A percentile compares a stretch with the other conserved stretches of the same genome.
Evolutionary conservation across 2,113 vertebrate species (phyloP).

Genomic region (Nasalis larvatus): DNA sequence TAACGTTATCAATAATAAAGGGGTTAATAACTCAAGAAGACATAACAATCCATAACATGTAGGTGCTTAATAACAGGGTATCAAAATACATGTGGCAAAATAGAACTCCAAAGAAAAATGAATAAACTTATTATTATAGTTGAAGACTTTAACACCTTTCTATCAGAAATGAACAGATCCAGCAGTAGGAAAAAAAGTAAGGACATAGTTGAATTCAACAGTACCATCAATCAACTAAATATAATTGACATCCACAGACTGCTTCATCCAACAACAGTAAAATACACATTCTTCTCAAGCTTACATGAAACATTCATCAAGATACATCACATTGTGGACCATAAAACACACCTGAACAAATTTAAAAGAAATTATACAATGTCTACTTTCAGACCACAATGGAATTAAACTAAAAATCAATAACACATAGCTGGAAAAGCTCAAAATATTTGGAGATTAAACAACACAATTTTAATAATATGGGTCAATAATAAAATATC

Average conservation of each 20-base stretch:
- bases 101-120: neutral
- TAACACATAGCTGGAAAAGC: neutral
- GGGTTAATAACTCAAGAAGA: neutral
- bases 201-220: neutral
- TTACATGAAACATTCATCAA: neutral
- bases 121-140: neutral
- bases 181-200: neutral
- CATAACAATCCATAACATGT: neutral
- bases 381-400: neutral
- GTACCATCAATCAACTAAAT: neutral
- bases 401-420: neutral
- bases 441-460: neutral
- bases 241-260: neutral
- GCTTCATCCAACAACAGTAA: neutral
- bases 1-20: neutral
- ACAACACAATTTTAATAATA: neutral
- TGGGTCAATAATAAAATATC: neutral
- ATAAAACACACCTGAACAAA: neutral
- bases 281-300: neutral
- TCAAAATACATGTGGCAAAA: neutral
- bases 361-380: neutral
- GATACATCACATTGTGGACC: neutral
- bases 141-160: neutral
- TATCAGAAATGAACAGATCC: neutral
- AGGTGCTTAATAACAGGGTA: neutral